phyloP scores from a whole-genome alignment of 2,797 vertebrate species.

The Danio jaintianensis region DNA sequence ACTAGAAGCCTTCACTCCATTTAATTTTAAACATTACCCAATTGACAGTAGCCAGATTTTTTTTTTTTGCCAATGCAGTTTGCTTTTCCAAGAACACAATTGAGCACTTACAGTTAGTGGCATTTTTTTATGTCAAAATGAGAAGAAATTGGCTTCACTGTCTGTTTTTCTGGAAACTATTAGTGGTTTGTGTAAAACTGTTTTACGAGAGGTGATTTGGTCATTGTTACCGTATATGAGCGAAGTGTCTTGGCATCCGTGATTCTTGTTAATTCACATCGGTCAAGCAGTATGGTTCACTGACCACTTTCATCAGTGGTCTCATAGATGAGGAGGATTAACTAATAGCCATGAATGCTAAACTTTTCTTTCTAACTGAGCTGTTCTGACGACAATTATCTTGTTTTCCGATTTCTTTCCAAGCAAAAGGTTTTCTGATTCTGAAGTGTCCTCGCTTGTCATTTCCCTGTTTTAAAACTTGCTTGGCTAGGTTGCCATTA shows the following conservation, averaged over 20 bases:
- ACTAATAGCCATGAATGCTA: slow-evolving; percentile 2
- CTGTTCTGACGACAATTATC: slow-evolving; percentile 14
- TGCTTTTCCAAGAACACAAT: slow-evolving; percentile 20
- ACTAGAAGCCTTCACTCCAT: neutral
- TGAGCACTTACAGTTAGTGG: slow-evolving; percentile 6
- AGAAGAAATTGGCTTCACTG: slow-evolving; percentile 21
- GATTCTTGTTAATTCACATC: slow-evolving; percentile 32
- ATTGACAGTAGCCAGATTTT: neutral
- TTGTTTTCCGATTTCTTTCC: slow-evolving; percentile 9
- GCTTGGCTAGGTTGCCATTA: slow-evolving; percentile 22
- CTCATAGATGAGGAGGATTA: slow-evolving; percentile 19
- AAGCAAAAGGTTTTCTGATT: slow-evolving; percentile 13
- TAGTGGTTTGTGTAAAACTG: slow-evolving; percentile 31
- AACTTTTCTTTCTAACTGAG: slow-evolving; percentile 21
- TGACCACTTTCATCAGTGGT: slow-evolving; percentile 34
- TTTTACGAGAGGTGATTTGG: slow-evolving; percentile 35
- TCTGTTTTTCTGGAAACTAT: slow-evolving; percentile 30
- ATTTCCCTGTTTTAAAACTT: slow-evolving; percentile 33
- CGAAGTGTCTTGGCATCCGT: slow-evolving; percentile 12
- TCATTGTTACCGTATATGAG: slow-evolving; percentile 40
- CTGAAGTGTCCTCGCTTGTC: neutral
- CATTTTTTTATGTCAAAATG: slow-evolving; percentile 20
- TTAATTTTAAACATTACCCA: neutral
- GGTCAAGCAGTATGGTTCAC: slow-evolving; percentile 36
- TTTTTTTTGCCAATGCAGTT: slow-evolving; percentile 3